phyloP scores from a whole-genome alignment of 2,888 invertebrate genomes.

The Chrysolina oricalcia region DNA sequence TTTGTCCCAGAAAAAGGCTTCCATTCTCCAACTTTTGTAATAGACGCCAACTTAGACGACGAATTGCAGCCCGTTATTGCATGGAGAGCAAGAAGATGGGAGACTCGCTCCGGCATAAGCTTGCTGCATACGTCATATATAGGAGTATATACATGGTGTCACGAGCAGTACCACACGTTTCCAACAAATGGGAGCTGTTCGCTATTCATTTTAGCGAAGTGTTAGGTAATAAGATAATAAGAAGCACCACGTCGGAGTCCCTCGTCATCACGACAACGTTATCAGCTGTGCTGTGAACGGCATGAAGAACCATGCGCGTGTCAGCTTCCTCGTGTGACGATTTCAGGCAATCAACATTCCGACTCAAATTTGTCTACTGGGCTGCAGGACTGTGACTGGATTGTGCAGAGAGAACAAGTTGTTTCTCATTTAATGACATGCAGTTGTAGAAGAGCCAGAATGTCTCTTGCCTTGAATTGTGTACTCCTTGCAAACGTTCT shows the following conservation, averaged over 20 bases:
- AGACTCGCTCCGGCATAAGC: background rate
- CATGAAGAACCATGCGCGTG: background rate
- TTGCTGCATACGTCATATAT: background rate
- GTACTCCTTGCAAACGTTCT: too few species aligned
- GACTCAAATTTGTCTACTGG: background rate
- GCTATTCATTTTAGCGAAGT: background rate
- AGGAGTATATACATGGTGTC: background rate
- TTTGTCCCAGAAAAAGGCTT: background rate
- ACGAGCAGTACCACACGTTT: too few species aligned
- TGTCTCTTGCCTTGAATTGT: too few species aligned
- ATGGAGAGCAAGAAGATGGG: background rate
- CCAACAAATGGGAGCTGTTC: background rate
- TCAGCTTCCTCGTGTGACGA: background rate
- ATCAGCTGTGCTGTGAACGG: background rate
- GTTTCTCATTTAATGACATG: too few species aligned
- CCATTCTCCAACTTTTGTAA: background rate
- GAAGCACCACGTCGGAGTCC: background rate
- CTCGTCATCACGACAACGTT: background rate
- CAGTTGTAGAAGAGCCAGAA: too few species aligned
- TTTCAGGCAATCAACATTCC: background rate
- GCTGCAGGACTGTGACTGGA: too few species aligned
- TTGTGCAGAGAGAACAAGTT: too few species aligned
- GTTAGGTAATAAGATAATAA: background rate
- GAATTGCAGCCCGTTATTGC: background rate
- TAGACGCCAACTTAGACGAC: background rate